These are phyloP conservation scores for Synaphobranchus kaupii DNA, from an alignment of 2,797 vertebrate species.

Conservation along the genomic window DNA sequence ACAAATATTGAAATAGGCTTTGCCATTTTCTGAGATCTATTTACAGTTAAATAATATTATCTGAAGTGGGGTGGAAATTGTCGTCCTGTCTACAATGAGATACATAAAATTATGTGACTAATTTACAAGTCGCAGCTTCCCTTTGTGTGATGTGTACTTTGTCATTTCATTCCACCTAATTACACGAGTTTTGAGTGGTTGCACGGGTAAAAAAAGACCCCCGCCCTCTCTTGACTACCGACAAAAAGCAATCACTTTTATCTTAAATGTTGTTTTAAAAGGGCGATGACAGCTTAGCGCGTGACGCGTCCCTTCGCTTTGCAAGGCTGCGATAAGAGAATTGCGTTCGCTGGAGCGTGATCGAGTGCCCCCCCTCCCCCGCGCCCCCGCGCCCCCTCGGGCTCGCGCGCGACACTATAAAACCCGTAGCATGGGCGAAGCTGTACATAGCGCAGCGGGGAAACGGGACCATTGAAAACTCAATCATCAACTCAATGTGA, in stretches of 20 bases:
- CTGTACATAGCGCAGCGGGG: slow-evolving; percentile 42
- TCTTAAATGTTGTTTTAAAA: slow-evolving; percentile 30
- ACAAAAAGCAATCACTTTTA: slow-evolving; percentile 34
- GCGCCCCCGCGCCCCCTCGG: slow-evolving; percentile 55
- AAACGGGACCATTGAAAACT: slow-evolving; percentile 43
- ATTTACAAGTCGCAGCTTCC: neutral
- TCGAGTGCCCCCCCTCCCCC: slow-evolving; percentile 47
- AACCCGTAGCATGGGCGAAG: slow-evolving; percentile 44
- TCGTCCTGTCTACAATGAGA: neutral
- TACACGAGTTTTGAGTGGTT: slow-evolving; percentile 7
- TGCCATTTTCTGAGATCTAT: neutral
- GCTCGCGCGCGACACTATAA: slow-evolving; percentile 64
- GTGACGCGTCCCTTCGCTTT: slow-evolving; percentile 62
- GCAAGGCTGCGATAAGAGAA: slow-evolving; percentile 48
- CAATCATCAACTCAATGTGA: slow-evolving; percentile 56
- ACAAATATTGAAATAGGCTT: slow-evolving; percentile 9
- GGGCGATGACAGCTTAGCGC: slow-evolving; percentile 56
- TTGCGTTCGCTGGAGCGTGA: slow-evolving; percentile 48
- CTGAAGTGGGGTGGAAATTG: slow-evolving; percentile 9
- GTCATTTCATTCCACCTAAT: slow-evolving; percentile 22
- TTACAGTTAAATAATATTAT: slow-evolving; percentile 3
- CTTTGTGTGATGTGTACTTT: neutral
- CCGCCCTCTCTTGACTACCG: slow-evolving; percentile 3
- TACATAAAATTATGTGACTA: neutral
- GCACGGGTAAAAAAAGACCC: slow-evolving; percentile 3